These are phyloP conservation scores for Hippocampus kuda DNA, from an alignment of 2,797 vertebrate genomes.

Conservation along the genomic window DNA sequence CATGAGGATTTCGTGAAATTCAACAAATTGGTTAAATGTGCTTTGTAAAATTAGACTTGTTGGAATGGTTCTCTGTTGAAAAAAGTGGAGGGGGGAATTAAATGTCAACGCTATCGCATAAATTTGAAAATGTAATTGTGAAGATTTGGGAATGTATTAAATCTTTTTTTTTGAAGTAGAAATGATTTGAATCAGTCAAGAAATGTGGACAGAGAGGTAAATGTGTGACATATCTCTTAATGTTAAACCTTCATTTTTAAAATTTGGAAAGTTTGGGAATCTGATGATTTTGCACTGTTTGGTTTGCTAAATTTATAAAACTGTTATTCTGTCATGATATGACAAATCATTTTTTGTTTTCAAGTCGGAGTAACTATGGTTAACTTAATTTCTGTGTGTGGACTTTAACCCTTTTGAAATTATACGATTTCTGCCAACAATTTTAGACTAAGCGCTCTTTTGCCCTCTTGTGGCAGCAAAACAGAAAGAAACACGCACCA, in stretches of 20 bases:
- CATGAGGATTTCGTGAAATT: too few species aligned
- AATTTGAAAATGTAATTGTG: too few species aligned
- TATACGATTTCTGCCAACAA: background rate
- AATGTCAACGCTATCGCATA: too few species aligned
- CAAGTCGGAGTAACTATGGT: background rate
- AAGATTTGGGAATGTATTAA: too few species aligned
- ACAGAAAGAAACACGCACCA: background rate
- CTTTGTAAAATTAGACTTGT: background rate
- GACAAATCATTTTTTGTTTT: background rate
- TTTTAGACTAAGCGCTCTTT: background rate
- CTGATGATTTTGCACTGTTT: too few species aligned
- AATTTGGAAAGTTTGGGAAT: background rate
- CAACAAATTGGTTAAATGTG: too few species aligned
- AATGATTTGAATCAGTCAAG: background rate
- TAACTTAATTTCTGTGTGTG: background rate
- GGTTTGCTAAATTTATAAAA: background rate
- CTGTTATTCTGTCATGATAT: background rate
- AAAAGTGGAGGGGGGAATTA: background rate
- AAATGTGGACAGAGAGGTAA: background rate
- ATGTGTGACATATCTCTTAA: background rate
- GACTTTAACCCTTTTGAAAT: background rate
- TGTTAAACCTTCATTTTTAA: too few species aligned
- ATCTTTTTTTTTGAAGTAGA: background rate
- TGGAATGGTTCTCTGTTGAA: background rate
- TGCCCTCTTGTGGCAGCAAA: slow-evolving; percentile 4